Conservation (phyloP, 92 coral and sea anemone species). For the Muricea muricata region DNA sequence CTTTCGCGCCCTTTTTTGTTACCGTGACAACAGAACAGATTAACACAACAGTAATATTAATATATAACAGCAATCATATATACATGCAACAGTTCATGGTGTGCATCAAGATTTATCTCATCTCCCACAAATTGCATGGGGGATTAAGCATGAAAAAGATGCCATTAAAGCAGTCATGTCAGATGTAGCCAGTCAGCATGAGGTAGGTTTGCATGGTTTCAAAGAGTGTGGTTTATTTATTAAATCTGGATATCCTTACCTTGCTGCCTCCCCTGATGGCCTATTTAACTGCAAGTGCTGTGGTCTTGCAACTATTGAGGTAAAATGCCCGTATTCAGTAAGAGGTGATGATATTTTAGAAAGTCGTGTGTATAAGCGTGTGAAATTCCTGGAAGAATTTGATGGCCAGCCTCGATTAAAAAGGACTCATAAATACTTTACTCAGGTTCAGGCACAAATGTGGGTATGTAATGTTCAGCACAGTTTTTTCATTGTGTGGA, state of each 20-base stretch:
- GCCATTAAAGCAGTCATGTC: slow-evolving; percentile 63
- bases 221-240: slow-evolving; percentile 51
- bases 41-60: no score
- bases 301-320: slow-evolving; percentile 23
- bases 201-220: slow-evolving; percentile 59
- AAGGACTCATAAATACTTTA: slow-evolving; percentile 66
- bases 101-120: no score
- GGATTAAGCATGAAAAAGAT: no score
- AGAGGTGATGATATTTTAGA: no score
- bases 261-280: slow-evolving; percentile 61
- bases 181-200: slow-evolving; percentile 74
- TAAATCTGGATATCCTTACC: slow-evolving; percentile 46
- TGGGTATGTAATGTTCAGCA: slow-evolving; percentile 13
- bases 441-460: slow-evolving; percentile 70
- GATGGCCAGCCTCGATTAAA: slow-evolving; percentile 62
- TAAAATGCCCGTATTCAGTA: slow-evolving; percentile 50
- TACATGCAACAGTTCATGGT: no score
- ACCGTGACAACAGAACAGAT: no score
- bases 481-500: slow-evolving; percentile 43
- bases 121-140: no score
- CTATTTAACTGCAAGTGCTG: slow-evolving; percentile 43
- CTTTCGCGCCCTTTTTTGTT: no score
- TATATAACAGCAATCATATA: no score
- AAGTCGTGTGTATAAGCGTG: slow-evolving; percentile 18
- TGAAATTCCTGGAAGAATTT: slow-evolving; percentile 3